A percentile compares a stretch with the other conserved stretches of the same genome.
These are phyloP conservation scores for Notechis scutatus DNA, from an alignment of 2,113 vertebrate species.

Conservation along the genomic window DNA sequence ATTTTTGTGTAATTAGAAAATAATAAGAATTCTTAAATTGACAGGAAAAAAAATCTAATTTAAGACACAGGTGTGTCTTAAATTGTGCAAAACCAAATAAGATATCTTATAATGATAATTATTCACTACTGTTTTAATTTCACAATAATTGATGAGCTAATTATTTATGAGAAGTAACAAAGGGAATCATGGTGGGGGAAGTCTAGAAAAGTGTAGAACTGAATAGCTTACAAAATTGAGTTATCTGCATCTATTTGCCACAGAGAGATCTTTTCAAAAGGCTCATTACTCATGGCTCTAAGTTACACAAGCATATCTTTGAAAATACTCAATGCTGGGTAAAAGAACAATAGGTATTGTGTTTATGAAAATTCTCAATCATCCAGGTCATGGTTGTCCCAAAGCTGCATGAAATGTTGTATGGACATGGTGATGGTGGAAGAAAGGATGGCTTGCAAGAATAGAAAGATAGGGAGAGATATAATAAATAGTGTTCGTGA, in stretches of 20 bases:
- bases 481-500: not conserved
- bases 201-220: not conserved
- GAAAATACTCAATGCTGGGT: not conserved
- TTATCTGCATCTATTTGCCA: not conserved
- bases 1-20: not conserved
- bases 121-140: not conserved
- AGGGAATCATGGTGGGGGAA: not conserved
- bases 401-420: not conserved
- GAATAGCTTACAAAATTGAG: not conserved
- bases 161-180: not conserved
- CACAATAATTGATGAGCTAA: not conserved
- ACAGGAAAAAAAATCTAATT: not conserved
- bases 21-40: constrained; percentile 10
- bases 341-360: not conserved
- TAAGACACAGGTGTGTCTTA: not conserved
- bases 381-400: not conserved
- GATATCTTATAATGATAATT: not conserved
- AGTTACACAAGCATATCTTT: not conserved
- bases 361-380: not conserved
- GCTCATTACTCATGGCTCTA: not conserved
- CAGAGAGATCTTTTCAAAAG: not conserved
- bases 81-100: not conserved
- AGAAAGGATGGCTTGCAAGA: not conserved
- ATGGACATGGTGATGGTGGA: not conserved
- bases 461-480: not conserved